Base-by-base conservation (phyloP, 1,140 invertebrate genomes). In the Frieseomelitta varia region DNA sequence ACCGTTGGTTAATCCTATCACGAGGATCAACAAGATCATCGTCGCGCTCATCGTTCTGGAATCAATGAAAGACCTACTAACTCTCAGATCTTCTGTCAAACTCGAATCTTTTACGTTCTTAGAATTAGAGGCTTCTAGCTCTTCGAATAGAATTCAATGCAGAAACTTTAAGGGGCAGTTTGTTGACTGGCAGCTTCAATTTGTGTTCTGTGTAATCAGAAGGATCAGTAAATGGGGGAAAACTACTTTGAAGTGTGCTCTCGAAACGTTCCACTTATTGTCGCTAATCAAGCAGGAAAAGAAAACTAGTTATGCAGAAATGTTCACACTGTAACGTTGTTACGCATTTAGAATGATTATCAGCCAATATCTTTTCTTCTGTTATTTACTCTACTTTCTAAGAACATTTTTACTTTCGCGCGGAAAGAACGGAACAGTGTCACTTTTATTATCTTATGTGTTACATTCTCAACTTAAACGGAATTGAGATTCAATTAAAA, bases 41-140 rank as follows among this genome's bases (percentile, higher is more conserved):
- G 71, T 1, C 61, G 56, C 74, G 34, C 87, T 85, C 91, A 91
- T 90, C 63, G 51, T 81, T 79, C 91, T 92, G 80, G 6, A 85
- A 89, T 19, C 15, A 85, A 53, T 3, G 24, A 15, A 2, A 53
- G 17, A 68, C 1, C 21, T 30, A 68, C 27, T 34, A 1, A 27
- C 15, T 61, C 17, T 4, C 14, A 1, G 19, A 27, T 14, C 0
- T 3, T 14, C 4, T 34, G 15, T 65, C 15, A 17, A 56, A 10
- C 12, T 1, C 1, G 47, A 71, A 17, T 72, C 10, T 24, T n/a
- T 8, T 15, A 17, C 24, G 24, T 61, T 3, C 58, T n/a, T n/a
- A 24, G 24, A 61, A 61, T n/a, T 30, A 30, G 30, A 30, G 30
- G 30, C 30, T 30, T 30, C 30, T 30, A 61, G 11, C 24, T n/a